Conservation (phyloP, 2,113 vertebrate genomes). For the Butorides virescens region DNA sequence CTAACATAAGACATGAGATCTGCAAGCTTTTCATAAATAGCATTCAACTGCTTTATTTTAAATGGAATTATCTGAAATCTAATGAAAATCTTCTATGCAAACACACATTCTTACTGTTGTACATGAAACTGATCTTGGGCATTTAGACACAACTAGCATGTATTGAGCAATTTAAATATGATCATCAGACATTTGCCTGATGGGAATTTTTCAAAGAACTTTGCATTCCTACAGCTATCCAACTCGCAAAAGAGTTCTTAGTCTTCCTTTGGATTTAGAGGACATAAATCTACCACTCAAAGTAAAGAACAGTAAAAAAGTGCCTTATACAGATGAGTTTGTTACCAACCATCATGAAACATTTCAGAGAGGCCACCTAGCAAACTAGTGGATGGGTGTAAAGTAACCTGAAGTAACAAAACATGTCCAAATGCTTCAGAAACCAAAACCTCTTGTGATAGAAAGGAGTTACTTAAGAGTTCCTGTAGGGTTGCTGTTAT, state of each 20-base stretch:
- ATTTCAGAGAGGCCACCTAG: not conserved
- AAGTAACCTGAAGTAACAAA: not conserved
- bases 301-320: not conserved
- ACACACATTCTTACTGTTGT: not conserved
- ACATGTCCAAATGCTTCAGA: not conserved
- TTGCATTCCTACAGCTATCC: not conserved
- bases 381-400: not conserved
- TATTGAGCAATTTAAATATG: not conserved
- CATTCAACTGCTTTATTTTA: not conserved
- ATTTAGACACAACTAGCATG: not conserved
- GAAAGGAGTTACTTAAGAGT: not conserved
- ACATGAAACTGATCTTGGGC: not conserved
- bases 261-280: not conserved
- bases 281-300: not conserved
- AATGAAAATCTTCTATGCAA: not conserved
- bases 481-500: not conserved
- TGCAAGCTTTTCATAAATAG: not conserved
- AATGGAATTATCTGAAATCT: not conserved
- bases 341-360: not conserved
- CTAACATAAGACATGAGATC: not conserved
- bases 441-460: not conserved
- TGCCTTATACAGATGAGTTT: not conserved
- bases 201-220: not conserved
- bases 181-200: not conserved
- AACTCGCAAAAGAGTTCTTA: not conserved